Percentiles rank a stretch among this genome's conserved stretches.
Conservation (phyloP, 2,797 vertebrate genomes). For the Pipistrellus kuhlii region DNA sequence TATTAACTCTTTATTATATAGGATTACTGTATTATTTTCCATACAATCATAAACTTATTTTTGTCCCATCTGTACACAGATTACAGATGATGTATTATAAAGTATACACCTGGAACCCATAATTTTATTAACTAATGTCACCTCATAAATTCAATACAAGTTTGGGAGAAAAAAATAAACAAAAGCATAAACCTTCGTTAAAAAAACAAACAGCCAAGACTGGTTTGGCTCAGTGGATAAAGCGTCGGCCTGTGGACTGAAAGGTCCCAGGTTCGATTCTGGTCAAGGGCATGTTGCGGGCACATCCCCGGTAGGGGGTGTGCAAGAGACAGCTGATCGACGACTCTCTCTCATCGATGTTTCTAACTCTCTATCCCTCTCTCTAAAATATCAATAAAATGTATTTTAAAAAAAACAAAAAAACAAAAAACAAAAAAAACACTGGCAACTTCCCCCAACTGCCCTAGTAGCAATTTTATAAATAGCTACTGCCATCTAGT, state of each 20-base stretch:
- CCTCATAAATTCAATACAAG: background rate
- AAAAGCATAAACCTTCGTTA: background rate
- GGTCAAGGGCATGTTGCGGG: too few species aligned
- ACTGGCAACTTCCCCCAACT: background rate
- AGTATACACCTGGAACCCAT: background rate
- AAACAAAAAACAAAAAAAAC: background rate
- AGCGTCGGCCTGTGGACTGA: too few species aligned
- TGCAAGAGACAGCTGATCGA: too few species aligned
- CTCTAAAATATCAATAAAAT: too few species aligned
- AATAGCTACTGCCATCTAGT: constrained; percentile 82
- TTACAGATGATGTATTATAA: background rate
- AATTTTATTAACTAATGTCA: background rate
- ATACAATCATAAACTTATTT: background rate
- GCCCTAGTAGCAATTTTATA: background rate
- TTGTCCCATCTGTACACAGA: background rate
- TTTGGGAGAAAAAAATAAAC: background rate
- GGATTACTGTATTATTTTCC: background rate
- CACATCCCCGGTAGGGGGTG: too few species aligned
- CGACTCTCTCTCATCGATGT: too few species aligned
- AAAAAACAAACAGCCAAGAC: too few species aligned
- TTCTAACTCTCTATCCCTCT: too few species aligned
- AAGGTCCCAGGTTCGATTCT: too few species aligned
- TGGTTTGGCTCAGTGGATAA: too few species aligned
- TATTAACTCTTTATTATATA: too few species aligned
- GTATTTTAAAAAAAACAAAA: too few species aligned